Base-by-base conservation (phyloP, 2,888 invertebrate genomes). In the Aporophyla nigra region DNA sequence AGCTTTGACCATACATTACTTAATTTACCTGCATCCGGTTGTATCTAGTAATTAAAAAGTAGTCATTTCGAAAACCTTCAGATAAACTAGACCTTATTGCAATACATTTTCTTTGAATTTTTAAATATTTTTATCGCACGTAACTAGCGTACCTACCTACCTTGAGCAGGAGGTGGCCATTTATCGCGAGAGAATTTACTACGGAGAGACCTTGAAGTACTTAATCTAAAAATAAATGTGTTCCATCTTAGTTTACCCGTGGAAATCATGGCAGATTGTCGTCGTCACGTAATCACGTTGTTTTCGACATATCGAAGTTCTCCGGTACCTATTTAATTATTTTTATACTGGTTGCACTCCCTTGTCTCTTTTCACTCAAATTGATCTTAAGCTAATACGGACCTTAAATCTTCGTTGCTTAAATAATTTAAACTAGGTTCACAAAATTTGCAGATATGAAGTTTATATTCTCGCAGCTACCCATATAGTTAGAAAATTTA, bases 371-470 rank as follows among this genome's bases (percentile, higher is more conserved):
- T 10, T 9, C 4, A 16, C 33, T 12, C 19, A 40, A 58, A 7
- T 51, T 19, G 2, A 33, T 51, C 14, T 46, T 67, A 9, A 53
- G 24, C 1, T 24, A n/a, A 46, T 49, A 21, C 0, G 33, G 33
- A 19, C 12, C 49, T 12, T 40, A 51, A 70, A 46, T 46, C 10
- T 46, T 46, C 1, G 69, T 40, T 40, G 12, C n/a, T 6, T 54
- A 24, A 61, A 62, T 62, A 43, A 46, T 46, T 19, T 40, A 63
- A 43, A 58, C 63, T 75, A 80, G n/a, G 70, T 82, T 74, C 76
- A 24, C 76, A 86, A 86, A 90, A 90, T 90, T 92, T 91, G 88
- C 76, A 88, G 90, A 92, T 89, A 76, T 78, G 83, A 87, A 85
- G 85, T 88, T 89, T 75, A 65, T 81, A 80, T 76, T 66, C 27